These are phyloP conservation scores for Enteromius afrohamiltoni DNA, from an alignment of 2,797 vertebrate species.

Conservation along the genomic window DNA sequence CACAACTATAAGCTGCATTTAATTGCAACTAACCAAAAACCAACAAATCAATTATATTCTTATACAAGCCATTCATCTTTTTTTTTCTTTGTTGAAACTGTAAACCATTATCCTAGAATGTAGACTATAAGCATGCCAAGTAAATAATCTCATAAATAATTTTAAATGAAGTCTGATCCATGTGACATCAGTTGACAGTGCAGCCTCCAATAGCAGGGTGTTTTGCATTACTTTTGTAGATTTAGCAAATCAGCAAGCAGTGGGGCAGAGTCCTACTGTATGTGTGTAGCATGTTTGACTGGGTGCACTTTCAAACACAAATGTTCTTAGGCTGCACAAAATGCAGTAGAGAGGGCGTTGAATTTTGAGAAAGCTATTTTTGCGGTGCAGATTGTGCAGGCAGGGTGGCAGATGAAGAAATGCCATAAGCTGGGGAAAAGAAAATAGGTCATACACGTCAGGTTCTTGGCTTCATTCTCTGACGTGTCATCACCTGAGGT, in stretches of 20 bases:
- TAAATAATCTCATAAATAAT: background rate
- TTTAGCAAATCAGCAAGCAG: background rate
- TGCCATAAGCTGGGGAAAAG: conserved; percentile 54
- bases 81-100: background rate
- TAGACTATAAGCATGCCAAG: background rate
- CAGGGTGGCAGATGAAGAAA: conserved; percentile 57
- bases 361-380: conserved; percentile 38
- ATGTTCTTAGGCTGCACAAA: background rate
- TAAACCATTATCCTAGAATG: background rate
- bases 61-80: background rate
- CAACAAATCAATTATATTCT: background rate
- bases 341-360: background rate
- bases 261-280: background rate
- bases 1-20: background rate
- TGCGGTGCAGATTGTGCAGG: conserved; percentile 45
- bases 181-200: background rate
- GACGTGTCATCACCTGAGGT: conserved; percentile 62
- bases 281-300: background rate
- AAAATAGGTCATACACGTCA: conserved; percentile 60
- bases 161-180: background rate
- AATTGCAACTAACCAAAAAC: background rate
- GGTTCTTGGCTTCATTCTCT: conserved; percentile 54
- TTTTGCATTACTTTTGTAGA: conserved; percentile 10
- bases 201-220: background rate
- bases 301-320: background rate